phyloP scores from a whole-genome alignment of 2,113 vertebrate species.

The Cyprinus carpio region DNA sequence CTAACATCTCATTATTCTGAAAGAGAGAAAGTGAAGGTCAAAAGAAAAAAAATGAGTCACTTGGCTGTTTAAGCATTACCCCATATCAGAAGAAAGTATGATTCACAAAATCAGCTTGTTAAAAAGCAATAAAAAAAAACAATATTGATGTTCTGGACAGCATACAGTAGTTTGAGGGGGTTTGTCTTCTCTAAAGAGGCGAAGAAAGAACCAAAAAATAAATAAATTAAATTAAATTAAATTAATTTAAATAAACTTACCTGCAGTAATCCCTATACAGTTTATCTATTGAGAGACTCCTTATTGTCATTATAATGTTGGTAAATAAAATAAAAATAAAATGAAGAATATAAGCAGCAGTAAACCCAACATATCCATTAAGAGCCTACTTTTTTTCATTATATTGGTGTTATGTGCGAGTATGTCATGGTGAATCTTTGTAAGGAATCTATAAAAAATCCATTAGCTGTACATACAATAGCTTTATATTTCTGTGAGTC shows the following conservation, averaged over 20 bases:
- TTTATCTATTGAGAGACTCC: too few species aligned
- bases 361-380: neutral
- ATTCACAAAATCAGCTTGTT: neutral
- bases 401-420: neutral
- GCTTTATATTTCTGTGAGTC: neutral
- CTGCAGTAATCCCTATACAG: too few species aligned
- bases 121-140: neutral
- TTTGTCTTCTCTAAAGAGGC: neutral
- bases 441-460: neutral
- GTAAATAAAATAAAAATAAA: too few species aligned
- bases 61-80: neutral
- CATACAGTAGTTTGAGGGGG: neutral
- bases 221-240: too few species aligned
- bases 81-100: neutral
- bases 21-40: conserved; percentile 17
- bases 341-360: neutral
- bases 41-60: neutral
- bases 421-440: neutral
- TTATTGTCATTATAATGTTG: too few species aligned
- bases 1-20: conserved; percentile 85
- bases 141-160: neutral
- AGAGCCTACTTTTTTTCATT: neutral
- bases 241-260: too few species aligned
- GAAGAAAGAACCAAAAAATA: neutral
- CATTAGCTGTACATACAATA: neutral